phyloP scores from a whole-genome alignment of 2,888 invertebrate species.

The Pasiphila rectangulata region DNA sequence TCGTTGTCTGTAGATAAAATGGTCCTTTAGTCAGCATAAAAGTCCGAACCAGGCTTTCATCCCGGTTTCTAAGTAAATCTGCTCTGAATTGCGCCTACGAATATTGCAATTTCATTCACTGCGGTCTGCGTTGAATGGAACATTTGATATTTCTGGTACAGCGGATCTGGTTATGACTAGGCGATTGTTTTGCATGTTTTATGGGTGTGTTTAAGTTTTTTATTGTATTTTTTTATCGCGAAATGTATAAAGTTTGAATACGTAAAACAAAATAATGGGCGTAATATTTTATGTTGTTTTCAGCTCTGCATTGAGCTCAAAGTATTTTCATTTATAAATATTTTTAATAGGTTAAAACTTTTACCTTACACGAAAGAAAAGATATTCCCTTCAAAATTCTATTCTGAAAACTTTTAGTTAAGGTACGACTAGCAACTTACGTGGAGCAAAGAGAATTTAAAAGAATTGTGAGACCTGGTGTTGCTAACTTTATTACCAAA shows the following conservation, averaged over 20 bases:
- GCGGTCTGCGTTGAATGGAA: slow-evolving; percentile 29
- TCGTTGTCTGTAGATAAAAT: too few species aligned
- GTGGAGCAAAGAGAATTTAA: not conserved
- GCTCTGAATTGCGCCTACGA: slow-evolving; percentile 22
- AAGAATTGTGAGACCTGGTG: not conserved
- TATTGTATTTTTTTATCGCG: not conserved
- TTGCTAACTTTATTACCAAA: not conserved
- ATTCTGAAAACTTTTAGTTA: not conserved
- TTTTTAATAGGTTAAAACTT: too few species aligned
- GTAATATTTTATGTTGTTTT: too few species aligned
- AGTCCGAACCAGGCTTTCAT: not conserved
- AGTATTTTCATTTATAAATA: too few species aligned
- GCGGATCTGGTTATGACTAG: slow-evolving; percentile 30
- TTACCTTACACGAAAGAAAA: too few species aligned
- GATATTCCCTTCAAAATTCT: too few species aligned
- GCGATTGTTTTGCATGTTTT: slow-evolving; percentile 24
- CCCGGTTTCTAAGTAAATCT: not conserved
- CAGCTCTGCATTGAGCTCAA: too few species aligned
- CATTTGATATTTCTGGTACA: slow-evolving; percentile 34
- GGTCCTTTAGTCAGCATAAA: too few species aligned
- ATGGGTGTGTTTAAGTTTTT: slow-evolving; percentile 3
- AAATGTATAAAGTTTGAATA: too few species aligned
- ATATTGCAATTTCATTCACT: slow-evolving; percentile 55
- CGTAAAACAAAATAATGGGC: too few species aligned
- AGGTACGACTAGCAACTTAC: not conserved